Base-by-base conservation (phyloP, 37 sponge, comb jelly and placozoan genomes). In the Beroe forskalii region DNA sequence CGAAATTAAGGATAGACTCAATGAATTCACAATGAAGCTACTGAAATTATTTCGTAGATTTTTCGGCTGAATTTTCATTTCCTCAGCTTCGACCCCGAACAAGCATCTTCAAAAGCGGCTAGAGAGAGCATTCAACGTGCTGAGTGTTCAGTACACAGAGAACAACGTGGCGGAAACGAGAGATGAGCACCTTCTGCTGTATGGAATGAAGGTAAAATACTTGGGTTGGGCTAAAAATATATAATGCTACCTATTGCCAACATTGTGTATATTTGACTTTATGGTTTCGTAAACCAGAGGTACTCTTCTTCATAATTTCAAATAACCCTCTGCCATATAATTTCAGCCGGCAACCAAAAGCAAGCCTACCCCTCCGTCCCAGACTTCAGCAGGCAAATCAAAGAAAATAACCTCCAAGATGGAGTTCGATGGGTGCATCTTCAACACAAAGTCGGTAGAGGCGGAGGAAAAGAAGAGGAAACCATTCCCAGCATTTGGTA, bases 161-260 rank as follows among this genome's bases (percentile, higher is more conserved):
- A 41, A 23, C 30, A 42, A 37, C 35, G 4, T 23, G 4, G 35
- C 23, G 40, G 86, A 80, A 3, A 38, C 86, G 14, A 23, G 20
- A 35, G 86, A 80, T 3, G 86, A 80, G 14, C 86, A 80, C 1
- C 86, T 44, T 1, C 86, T 38, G 25, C 86, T 80, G n/a, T 80
- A 44, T 25, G 86, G 86, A 0, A 80, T 80, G 55, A 80, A 80
- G 86, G 86, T 80, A n/a, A n/a, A n/a, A n/a, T n/a, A n/a, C n/a
- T n/a, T n/a, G n/a, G n/a, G n/a, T n/a, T n/a, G n/a, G n/a, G n/a
- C n/a, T n/a, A n/a, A n/a, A n/a, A n/a, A n/a, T n/a, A n/a, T n/a
- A n/a, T n/a, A n/a, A n/a, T n/a, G n/a, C n/a, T n/a, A n/a, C n/a
- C n/a, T n/a, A n/a, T n/a, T n/a, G n/a, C n/a, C n/a, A n/a, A n/a